Conservation (phyloP, 2,797 vertebrate genomes). For the Girardinus metallicus region DNA sequence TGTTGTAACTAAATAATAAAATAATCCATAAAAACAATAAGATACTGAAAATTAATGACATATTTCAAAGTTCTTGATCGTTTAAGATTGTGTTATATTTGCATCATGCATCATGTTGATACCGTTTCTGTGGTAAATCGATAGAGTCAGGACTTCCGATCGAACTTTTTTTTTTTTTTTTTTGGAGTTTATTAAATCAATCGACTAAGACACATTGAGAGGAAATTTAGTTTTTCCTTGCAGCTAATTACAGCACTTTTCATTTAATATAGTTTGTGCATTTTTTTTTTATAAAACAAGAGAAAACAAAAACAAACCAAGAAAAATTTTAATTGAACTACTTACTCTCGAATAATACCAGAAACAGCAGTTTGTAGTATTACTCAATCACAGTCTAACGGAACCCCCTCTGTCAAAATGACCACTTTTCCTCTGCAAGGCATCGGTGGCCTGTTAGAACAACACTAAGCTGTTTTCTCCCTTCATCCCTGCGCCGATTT, state of each 20-base stretch:
- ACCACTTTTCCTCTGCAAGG: constrained; percentile 53
- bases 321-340: neutral
- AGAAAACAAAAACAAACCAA: neutral
- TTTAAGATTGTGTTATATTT: neutral
- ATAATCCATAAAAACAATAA: neutral
- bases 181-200: neutral
- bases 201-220: neutral
- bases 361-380: neutral
- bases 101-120: neutral
- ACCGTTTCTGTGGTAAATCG: neutral
- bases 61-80: neutral
- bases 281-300: too few relatives aligned
- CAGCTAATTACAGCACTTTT: neutral
- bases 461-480: constrained; percentile 48
- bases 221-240: neutral
- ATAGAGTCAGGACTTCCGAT: neutral
- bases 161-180: neutral
- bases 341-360: neutral
- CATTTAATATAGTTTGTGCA: neutral
- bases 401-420: constrained; percentile 47
- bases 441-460: constrained; percentile 65
- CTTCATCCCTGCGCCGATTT: constrained; percentile 44
- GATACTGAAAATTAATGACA: neutral
- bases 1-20: neutral
- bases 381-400: constrained; percentile 36